phyloP scores from a whole-genome alignment of 92 coral and sea anemone species.

The Pocillopora grandis region DNA sequence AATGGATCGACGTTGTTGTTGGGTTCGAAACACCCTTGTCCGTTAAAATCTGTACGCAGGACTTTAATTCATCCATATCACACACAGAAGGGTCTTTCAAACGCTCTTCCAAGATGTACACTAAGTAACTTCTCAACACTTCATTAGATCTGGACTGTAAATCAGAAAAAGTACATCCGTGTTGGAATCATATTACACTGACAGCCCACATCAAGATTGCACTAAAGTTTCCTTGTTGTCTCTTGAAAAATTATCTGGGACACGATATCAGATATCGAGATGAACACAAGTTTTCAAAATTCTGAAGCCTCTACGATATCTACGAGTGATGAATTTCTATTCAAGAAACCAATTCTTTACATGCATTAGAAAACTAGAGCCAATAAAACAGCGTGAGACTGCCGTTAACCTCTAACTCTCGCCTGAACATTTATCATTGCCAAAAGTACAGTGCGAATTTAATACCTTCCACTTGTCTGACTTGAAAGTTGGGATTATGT shows the following conservation, averaged over 20 bases:
- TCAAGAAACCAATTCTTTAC: too few relatives aligned
- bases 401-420: too few relatives aligned
- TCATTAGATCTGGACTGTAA: conserved; percentile 64
- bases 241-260: too few relatives aligned
- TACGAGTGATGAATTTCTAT: too few relatives aligned
- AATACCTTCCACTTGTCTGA: conserved; percentile 78
- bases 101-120: conserved; percentile 74
- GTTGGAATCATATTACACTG: background rate
- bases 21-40: conserved; percentile 81
- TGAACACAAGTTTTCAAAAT: too few relatives aligned
- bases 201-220: background rate
- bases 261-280: too few relatives aligned
- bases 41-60: conserved; percentile 73
- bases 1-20: conserved; percentile 61
- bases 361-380: too few relatives aligned
- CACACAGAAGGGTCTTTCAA: conserved; percentile 67
- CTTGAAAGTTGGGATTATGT: conserved; percentile 75
- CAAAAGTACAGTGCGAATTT: background rate
- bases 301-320: too few relatives aligned
- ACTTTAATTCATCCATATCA: conserved; percentile 74
- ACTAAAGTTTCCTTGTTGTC: too few relatives aligned
- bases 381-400: too few relatives aligned
- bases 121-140: conserved; percentile 66
- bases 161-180: background rate
- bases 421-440: background rate